These are phyloP conservation scores for Creontiades dilutus DNA, from an alignment of 2,888 invertebrate genomes.

Conservation along the genomic window DNA sequence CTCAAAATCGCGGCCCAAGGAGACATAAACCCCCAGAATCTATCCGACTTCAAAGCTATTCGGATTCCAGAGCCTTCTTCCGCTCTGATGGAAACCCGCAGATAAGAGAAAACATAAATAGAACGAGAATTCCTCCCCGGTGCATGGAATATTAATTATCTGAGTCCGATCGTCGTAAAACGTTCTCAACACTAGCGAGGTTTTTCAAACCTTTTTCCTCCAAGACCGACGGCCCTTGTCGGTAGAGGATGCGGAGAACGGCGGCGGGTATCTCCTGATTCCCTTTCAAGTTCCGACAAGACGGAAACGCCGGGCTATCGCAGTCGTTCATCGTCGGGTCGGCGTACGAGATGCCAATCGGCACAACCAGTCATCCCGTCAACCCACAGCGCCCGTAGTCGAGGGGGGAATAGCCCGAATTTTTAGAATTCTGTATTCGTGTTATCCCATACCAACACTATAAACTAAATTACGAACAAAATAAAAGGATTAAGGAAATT, in stretches of 20 bases:
- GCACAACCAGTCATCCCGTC: neutral
- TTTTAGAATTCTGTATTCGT: no score
- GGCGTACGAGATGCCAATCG: slow-evolving; percentile 29
- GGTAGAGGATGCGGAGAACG: neutral
- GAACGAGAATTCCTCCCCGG: slow-evolving; percentile 9
- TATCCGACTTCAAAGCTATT: slow-evolving; percentile 29
- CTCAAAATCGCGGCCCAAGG: neutral
- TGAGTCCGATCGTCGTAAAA: slow-evolving; percentile 48
- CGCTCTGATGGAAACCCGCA: slow-evolving; percentile 49
- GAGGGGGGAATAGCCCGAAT: no score
- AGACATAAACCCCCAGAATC: slow-evolving; percentile 52
- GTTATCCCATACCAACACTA: no score
- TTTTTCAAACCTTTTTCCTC: slow-evolving; percentile 15
- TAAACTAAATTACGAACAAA: no score
- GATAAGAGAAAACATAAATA: slow-evolving; percentile 22
- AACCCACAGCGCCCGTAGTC: no score
- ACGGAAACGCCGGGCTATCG: slow-evolving; percentile 33
- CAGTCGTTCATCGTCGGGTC: neutral
- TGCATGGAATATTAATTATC: slow-evolving; percentile 68
- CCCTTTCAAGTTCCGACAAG: slow-evolving; percentile 7
- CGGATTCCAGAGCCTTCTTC: slow-evolving; percentile 56
- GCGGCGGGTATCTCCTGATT: neutral
- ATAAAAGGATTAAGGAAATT: no score
- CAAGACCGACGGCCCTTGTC: slow-evolving; percentile 29
- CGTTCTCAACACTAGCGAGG: neutral